Evolutionary conservation across 2,888 invertebrate species (phyloP).

Genomic region (Therioaphis trifolii): DNA sequence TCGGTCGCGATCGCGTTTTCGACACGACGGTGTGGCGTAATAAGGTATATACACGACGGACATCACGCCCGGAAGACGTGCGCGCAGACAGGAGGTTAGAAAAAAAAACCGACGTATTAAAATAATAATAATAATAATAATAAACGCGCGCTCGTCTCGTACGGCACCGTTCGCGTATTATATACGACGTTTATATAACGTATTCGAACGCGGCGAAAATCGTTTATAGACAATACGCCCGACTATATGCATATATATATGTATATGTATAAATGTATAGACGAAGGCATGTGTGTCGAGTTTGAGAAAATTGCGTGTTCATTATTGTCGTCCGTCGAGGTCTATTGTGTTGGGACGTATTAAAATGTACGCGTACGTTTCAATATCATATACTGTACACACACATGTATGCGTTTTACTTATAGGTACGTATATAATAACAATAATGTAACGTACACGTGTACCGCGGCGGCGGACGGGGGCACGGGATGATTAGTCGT

Average conservation of each 20-base stretch:
- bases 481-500: background rate
- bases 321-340: constrained; percentile 31
- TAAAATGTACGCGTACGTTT: background rate
- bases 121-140: no score
- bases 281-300: constrained; percentile 33
- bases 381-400: background rate
- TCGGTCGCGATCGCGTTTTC: no score
- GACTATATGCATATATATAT: background rate
- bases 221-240: constrained; percentile 24
- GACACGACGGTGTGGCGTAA: no score
- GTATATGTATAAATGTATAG: background rate
- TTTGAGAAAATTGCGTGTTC: constrained; percentile 15
- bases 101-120: no score
- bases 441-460: background rate
- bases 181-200: background rate
- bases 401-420: no score
- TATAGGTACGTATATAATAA: background rate
- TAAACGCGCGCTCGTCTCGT: no score
- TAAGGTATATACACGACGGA: no score
- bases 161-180: no score
- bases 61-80: no score
- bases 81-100: background rate
- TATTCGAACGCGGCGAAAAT: background rate
- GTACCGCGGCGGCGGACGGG: background rate
- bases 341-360: constrained; percentile 36